Evolutionary conservation across 2,797 vertebrate genomes (phyloP).

Genomic region (Clarias laeviceps): DNA sequence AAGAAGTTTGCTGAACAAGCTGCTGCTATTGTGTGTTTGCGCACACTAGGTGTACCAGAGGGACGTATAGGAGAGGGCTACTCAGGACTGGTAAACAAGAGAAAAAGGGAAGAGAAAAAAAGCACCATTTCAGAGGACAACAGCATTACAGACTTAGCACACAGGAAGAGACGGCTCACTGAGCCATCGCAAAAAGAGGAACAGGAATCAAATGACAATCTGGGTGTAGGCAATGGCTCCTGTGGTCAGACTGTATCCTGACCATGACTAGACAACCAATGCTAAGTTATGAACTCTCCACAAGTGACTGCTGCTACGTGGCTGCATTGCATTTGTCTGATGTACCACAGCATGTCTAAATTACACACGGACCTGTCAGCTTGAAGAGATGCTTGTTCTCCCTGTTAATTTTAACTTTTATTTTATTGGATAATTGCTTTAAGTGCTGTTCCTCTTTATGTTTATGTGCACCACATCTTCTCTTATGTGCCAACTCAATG

Average conservation of each 20-base stretch:
- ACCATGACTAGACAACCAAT: not conserved
- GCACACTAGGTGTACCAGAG: constrained; percentile 83
- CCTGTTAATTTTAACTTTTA: not conserved
- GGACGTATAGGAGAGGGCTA: constrained; percentile 81
- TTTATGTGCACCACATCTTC: not conserved
- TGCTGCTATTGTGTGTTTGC: constrained; percentile 88
- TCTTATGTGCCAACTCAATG: not conserved
- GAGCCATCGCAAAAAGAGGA: constrained; percentile 48
- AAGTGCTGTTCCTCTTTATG: not conserved
- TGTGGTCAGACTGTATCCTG: constrained; percentile 40
- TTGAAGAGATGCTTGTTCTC: constrained; percentile 8
- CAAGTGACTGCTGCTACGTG: constrained; percentile 19
- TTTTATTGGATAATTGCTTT: not conserved
- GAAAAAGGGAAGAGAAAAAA: constrained; percentile 79
- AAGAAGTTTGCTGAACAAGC: constrained; percentile 96
- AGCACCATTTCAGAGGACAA: constrained; percentile 53
- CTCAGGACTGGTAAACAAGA: constrained; percentile 80
- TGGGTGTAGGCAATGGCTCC: constrained; percentile 45
- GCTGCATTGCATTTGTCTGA: constrained; percentile 6
- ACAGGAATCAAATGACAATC: constrained; percentile 16
- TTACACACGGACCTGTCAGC: not conserved
- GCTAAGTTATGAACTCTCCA: constrained; percentile 1
- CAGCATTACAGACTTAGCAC: constrained; percentile 15
- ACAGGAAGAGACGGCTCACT: constrained; percentile 61
- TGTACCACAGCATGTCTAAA: not conserved